These are phyloP conservation scores for Carassius carassius DNA, from an alignment of 2,113 vertebrate genomes.

Conservation along the genomic window DNA sequence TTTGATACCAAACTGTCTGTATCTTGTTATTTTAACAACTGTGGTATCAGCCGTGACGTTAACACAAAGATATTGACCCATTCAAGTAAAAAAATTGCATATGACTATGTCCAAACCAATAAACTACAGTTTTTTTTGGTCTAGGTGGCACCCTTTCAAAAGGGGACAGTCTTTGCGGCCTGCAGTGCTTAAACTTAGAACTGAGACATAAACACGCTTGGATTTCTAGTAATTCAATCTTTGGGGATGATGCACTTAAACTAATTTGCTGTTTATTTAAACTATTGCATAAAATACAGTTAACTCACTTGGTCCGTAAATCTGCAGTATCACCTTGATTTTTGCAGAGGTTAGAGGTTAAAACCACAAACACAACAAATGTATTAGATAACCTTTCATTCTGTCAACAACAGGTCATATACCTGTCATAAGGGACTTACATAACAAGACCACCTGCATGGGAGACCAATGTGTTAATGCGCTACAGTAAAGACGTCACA, in stretches of 20 bases:
- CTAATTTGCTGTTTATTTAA: not conserved
- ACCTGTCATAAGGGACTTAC: conserved; percentile 53
- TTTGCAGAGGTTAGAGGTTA: conserved; percentile 73
- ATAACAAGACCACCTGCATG: conserved; percentile 71
- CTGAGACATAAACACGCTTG: conserved; percentile 56
- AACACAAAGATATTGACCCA: not conserved
- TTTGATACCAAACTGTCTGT: not conserved
- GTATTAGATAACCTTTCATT: conserved; percentile 77
- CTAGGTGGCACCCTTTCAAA: conserved; percentile 68
- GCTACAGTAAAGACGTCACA: not conserved
- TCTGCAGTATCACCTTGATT: conserved; percentile 68
- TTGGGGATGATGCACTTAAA: conserved; percentile 34
- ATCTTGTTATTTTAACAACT: not conserved
- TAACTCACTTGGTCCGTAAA: conserved; percentile 42
- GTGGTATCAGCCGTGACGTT: not conserved
- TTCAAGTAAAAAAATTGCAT: not conserved
- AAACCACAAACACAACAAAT: conserved; percentile 68
- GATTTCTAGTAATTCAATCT: not conserved
- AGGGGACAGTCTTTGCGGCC: conserved; percentile 63
- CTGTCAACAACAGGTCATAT: conserved; percentile 76
- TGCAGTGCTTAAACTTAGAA: conserved; percentile 65
- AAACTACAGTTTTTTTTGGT: conserved; percentile 27
- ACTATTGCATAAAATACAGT: not conserved
- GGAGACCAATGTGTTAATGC: conserved; percentile 24
- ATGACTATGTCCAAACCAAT: conserved; percentile 1